Evolutionary conservation across 2,797 vertebrate species (phyloP), one percentile per base, ranked within the genome.

Genomic region (Melopsittacus undulatus): DNA sequence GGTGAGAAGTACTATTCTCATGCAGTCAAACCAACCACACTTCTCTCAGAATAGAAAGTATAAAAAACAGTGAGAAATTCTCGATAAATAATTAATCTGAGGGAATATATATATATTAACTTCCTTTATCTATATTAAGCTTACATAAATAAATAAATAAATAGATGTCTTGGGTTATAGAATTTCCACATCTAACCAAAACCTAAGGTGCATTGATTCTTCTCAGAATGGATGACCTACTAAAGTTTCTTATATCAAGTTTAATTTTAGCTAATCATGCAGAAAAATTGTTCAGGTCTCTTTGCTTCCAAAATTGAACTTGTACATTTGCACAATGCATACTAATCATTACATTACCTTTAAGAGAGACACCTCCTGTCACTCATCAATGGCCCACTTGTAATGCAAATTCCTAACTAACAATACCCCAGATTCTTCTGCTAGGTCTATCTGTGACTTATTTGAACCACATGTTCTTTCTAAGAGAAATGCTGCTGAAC

Each of bases 331-430:
- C 51, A 90, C 1, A 1, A 73, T 57, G 62, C 62, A 54, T 90
- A 57, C 32, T 92, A 91, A 88, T 91, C 32, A 74, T 89, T 87
- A 49, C 27, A 77, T 84, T 83, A 83, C 19, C 52, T 91, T 89
- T 95, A 64, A 85, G 14, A 92, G 81, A 93, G 38, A 72, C 38
- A 72, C 21, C 46, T 95, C 45, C 17, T 85, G 84, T 87, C 78
- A 93, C 83, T 91, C 78, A 80, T 87, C 61, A 87, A 43, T 83
- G 66, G 34, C 73, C 45, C 68, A 85, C 64, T 94, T 95, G 57
- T 72, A 83, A 95, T 83, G 75, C 78, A 92, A 95, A 92, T 92
- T 87, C 36, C 78, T 87, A 57, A 75, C 46, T 83, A 83, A 87
- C 9, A 89, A 83, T 95, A 89, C 42, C 32, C 40, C 14, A 48